Evolutionary conservation across 2,888 invertebrate species (phyloP), one percentile per base, ranked within the genome.

Genomic region (Leptopterna dolabrata): DNA sequence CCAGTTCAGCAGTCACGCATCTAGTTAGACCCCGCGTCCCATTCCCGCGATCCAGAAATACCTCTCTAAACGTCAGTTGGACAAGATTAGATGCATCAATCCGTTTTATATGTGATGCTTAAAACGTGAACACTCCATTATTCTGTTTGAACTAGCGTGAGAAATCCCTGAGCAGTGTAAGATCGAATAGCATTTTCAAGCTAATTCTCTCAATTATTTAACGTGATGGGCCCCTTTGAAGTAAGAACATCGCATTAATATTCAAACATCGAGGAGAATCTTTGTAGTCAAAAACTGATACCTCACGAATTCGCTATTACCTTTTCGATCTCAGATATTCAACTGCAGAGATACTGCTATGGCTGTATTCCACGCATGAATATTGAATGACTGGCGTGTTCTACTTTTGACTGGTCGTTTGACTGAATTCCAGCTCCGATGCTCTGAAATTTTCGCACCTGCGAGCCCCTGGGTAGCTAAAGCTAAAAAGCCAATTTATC

Each of bases 1-100:
- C 85, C 85, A 85, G 85, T 85, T 85, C 85, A 85, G 73, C 76
- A 85, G 85, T 85, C 85, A 85, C 85, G 85, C 85, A 85, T 85
- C 85, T 85, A 85, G 85, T 85, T 85, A 71, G 51, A 83, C 30
- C 47, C 27, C 83, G 43, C 70, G 24, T 84, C 84, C 84, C 76
- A 85, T 85, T 85, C 76, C 85, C 16, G 41, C 85, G 85, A 85
- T 73, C 85, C 85, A 85, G 85, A 85, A 85, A 85, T 76, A 85
- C 76, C 85, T 85, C 76, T 85, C 45, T 36, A 83, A 43, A 45
- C 73, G 83, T 83, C 83, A 83, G 30, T 85, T 47, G 76, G 76
- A 85, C 85, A 76, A 71, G 85, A 85, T 85, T 85, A 85, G 85
- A 76, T 47, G 83, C 85, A 85, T 85, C 85, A 85, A 85, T 85